Base-by-base conservation (phyloP, 2,113 vertebrate species). In the Acrocephalus kingi region DNA sequence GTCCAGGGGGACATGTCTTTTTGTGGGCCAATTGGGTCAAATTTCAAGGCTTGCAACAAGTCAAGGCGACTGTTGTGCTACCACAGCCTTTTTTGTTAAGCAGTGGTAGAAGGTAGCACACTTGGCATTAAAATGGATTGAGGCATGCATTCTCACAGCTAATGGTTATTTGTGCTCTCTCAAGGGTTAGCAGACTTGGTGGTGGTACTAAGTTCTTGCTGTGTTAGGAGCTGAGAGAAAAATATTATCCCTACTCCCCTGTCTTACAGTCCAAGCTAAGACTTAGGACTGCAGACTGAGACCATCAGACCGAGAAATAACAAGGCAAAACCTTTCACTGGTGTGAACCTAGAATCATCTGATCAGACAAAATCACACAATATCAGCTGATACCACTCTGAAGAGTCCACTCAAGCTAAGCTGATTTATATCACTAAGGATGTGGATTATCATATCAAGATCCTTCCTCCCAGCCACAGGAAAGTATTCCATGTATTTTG, bases 401-500 rank as follows among this genome's bases (percentile, higher is more conserved):
- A 61, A 92, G 58, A 93, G 62, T 61, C 61, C 54, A 68, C 69
- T 93, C 69, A 19, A 89, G 41, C 15, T 52, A 79, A 88, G 49
- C 35, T 91, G 80, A 87, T 90, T 92, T 92, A 39, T 95, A 72
- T 72, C 86, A 52, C 28, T 67, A 81, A 90, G 45, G 61, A 87
- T 23, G 3, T 75, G 45, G 52, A 77, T 76, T 90, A 86, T 54
- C 13, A 1, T 33, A 84, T 62, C 80, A 87, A 84, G 83, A 90
- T 78, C 83, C 77, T 89, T 95, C 62, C 73, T 96, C 52, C 41
- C 28, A 81, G 80, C 24, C 76, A 54, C 10, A 72, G 77, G 69
- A 84, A 82, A 89, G 48, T 23, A 35, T 87, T 91, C 66, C 23
- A 30, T 62, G 67, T 30, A 62, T 89, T 93, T 96, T 52, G 78